These are phyloP conservation scores for Cenopis cana DNA, from an alignment of 2,888 invertebrate genomes.

Conservation along the genomic window DNA sequence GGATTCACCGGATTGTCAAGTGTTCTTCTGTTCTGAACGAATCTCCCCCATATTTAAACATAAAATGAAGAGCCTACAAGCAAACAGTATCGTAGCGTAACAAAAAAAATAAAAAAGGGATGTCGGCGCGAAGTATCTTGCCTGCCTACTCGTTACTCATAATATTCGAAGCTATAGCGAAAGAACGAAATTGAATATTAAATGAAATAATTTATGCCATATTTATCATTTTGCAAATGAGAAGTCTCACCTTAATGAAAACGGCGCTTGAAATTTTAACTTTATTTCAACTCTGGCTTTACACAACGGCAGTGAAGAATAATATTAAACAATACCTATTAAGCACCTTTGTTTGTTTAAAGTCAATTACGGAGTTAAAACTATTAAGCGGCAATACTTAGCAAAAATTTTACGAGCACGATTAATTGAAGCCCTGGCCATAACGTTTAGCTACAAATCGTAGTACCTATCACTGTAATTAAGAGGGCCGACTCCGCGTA, in stretches of 20 bases:
- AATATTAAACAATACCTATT: neutral
- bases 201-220: constrained; percentile 86
- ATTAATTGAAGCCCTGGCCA: neutral
- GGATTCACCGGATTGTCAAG: constrained; percentile 72
- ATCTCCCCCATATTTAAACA: constrained; percentile 79
- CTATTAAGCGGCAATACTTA: neutral
- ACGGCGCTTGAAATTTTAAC: constrained; percentile 67
- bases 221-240: constrained; percentile 86
- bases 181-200: constrained; percentile 85
- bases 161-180: constrained; percentile 72
- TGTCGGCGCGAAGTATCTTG: constrained; percentile 72
- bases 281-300: constrained; percentile 50
- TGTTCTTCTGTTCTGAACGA: constrained; percentile 75
- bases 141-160: constrained; percentile 65
- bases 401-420: neutral
- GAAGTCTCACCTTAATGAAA: constrained; percentile 84
- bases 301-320: neutral
- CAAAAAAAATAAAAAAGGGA: constrained; percentile 76
- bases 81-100: constrained; percentile 77
- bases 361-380: neutral
- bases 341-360: neutral
- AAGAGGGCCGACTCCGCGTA: constrained; percentile 47
- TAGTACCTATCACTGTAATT: neutral
- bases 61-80: constrained; percentile 79
- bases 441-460: neutral